Percentiles rank a stretch among this genome's conserved stretches.
Conservation (phyloP, 2,888 invertebrate genomes). For the Habrosyne pyritoides region DNA sequence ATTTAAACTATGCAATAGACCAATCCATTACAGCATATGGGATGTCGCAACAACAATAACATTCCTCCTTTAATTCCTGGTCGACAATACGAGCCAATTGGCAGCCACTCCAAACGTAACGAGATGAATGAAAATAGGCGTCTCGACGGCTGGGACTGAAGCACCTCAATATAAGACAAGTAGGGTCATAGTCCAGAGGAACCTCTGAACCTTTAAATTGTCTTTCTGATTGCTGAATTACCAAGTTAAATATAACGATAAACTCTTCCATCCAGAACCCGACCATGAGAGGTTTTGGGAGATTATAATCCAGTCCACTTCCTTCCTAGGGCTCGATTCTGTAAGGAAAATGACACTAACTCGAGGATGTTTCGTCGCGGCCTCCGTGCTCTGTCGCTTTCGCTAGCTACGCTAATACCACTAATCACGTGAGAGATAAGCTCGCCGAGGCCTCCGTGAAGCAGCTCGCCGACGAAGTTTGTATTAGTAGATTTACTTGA, state of each 20-base stretch:
- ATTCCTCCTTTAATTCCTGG: not conserved
- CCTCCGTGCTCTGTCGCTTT: too few relatives aligned
- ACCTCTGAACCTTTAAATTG: not conserved
- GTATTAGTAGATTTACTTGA: too few relatives aligned
- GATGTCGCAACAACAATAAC: not conserved
- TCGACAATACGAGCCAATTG: not conserved
- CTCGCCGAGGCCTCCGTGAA: too few relatives aligned
- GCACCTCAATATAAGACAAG: not conserved
- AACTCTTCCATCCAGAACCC: not conserved
- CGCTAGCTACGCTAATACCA: too few relatives aligned
- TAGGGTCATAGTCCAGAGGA: not conserved
- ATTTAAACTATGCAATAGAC: not conserved
- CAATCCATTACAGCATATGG: not conserved
- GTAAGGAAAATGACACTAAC: too few relatives aligned
- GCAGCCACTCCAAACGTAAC: conserved; percentile 10
- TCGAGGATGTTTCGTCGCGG: too few relatives aligned
- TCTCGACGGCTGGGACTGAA: not conserved
- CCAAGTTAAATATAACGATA: not conserved
- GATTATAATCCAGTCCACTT: too few relatives aligned
- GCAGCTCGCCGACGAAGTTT: too few relatives aligned
- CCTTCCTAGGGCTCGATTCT: too few relatives aligned
- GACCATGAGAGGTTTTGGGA: too few relatives aligned
- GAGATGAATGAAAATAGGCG: conserved; percentile 3
- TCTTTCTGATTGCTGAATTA: too few relatives aligned
- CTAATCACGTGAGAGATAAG: too few relatives aligned